Conservation (phyloP, 2,797 vertebrate species). For the Anableps anableps region DNA sequence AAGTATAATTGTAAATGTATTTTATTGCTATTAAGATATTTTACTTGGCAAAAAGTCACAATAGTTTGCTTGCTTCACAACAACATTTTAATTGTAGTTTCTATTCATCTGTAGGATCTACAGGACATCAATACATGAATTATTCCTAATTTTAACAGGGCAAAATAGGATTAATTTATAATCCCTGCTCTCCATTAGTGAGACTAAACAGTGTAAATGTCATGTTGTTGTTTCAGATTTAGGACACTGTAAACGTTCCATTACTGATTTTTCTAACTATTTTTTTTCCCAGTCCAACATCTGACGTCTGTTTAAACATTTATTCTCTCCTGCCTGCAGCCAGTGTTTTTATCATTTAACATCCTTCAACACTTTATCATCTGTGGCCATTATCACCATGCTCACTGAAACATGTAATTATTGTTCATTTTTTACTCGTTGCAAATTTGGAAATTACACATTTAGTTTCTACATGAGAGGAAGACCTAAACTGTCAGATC, state of each 20-base stretch:
- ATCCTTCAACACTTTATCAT: slow-evolving; percentile 35
- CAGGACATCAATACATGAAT: neutral
- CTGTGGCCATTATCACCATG: slow-evolving; percentile 28
- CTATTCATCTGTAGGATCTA: neutral
- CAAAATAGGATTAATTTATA: slow-evolving; percentile 26
- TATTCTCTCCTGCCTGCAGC: slow-evolving; percentile 13
- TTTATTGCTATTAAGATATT: neutral
- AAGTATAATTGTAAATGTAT: neutral
- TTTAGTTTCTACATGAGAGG: neutral
- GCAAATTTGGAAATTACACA: slow-evolving; percentile 26
- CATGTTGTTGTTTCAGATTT: slow-evolving; percentile 24
- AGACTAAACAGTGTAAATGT: slow-evolving; percentile 32
- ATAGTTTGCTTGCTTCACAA: neutral
- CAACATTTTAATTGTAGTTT: neutral
- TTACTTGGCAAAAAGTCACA: neutral
- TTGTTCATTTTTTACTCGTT: slow-evolving; percentile 7
- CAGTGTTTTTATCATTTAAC: slow-evolving; percentile 37
- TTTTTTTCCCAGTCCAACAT: slow-evolving; percentile 19
- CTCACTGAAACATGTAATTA: slow-evolving; percentile 20
- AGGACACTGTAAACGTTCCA: slow-evolving; percentile 36
- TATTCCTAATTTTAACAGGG: slow-evolving; percentile 19
- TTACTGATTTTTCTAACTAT: slow-evolving; percentile 7
- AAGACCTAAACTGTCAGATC: neutral
- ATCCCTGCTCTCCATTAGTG: slow-evolving; percentile 46
- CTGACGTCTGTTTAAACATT: slow-evolving; percentile 40